These are phyloP conservation scores for Physocephala rufipes DNA, from an alignment of 2,888 invertebrate species.

Conservation along the genomic window DNA sequence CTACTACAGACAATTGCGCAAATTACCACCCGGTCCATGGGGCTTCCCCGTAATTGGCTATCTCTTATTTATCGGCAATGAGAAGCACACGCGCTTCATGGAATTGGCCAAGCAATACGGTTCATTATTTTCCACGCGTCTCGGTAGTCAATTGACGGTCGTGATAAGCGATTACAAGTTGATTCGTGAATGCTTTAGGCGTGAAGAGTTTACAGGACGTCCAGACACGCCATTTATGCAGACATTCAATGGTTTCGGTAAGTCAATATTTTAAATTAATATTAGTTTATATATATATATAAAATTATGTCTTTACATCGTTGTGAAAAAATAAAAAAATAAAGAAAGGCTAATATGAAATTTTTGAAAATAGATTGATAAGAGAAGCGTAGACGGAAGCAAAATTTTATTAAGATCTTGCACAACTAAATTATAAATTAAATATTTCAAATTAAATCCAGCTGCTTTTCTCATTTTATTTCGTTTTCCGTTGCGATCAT, in stretches of 20 bases:
- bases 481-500: too few species aligned
- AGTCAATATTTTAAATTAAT: slow-evolving; percentile 65
- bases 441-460: too few species aligned
- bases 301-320: too few species aligned
- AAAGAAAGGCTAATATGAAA: too few species aligned
- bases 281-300: background rate
- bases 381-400: too few species aligned
- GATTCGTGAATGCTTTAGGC: slow-evolving; percentile 85
- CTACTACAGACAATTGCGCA: slow-evolving; percentile 58
- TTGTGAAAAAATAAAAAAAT: too few species aligned
- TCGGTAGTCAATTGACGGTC: slow-evolving; percentile 84
- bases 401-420: too few species aligned
- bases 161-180: slow-evolving; percentile 87
- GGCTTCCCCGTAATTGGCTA: slow-evolving; percentile 86
- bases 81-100: slow-evolving; percentile 80
- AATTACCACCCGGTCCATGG: slow-evolving; percentile 88
- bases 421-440: too few species aligned
- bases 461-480: too few species aligned
- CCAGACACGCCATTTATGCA: slow-evolving; percentile 87
- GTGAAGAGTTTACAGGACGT: slow-evolving; percentile 87
- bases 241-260: slow-evolving; percentile 88
- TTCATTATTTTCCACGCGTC: slow-evolving; percentile 79
- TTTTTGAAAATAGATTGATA: too few species aligned
- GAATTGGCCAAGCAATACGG: slow-evolving; percentile 83
- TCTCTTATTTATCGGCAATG: slow-evolving; percentile 79